A percentile compares a stretch with the other conserved stretches of the same genome.
These are phyloP conservation scores for Apocrypta bakeri DNA, from an alignment of 1,140 invertebrate genomes.

Conservation along the genomic window DNA sequence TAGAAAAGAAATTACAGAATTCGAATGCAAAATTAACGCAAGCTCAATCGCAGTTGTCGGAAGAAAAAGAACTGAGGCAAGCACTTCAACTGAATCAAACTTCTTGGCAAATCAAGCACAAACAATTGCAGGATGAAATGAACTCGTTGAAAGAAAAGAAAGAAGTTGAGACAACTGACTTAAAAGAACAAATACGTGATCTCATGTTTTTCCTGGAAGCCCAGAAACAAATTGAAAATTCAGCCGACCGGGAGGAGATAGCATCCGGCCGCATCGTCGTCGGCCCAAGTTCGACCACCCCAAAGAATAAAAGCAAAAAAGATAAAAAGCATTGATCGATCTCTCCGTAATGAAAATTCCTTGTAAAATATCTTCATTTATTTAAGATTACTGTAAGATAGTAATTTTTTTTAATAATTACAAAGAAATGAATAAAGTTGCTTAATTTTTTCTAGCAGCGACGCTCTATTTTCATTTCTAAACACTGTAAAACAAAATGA, in stretches of 20 bases:
- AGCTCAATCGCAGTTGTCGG: constrained; percentile 80
- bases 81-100: constrained; percentile 86
- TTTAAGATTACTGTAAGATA: constrained; percentile 47
- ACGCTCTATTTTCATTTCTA: background rate
- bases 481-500: background rate
- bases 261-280: constrained; percentile 82
- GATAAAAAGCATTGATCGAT: constrained; percentile 42
- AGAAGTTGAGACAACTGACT: constrained; percentile 84
- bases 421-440: constrained; percentile 32
- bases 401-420: constrained; percentile 36
- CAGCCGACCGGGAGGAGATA: constrained; percentile 80
- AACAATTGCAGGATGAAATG: constrained; percentile 79
- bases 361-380: constrained; percentile 32
- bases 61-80: constrained; percentile 86
- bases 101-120: constrained; percentile 83
- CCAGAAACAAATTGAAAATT: constrained; percentile 80
- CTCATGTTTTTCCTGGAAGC: constrained; percentile 97
- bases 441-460: constrained; percentile 32
- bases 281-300: constrained; percentile 58
- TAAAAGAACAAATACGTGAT: constrained; percentile 94
- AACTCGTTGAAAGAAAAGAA: constrained; percentile 76
- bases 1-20: constrained; percentile 81
- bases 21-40: constrained; percentile 77
- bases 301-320: constrained; percentile 53
- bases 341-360: background rate